Conservation (phyloP, 1,140 invertebrate species). For the Ephestia elutella region DNA sequence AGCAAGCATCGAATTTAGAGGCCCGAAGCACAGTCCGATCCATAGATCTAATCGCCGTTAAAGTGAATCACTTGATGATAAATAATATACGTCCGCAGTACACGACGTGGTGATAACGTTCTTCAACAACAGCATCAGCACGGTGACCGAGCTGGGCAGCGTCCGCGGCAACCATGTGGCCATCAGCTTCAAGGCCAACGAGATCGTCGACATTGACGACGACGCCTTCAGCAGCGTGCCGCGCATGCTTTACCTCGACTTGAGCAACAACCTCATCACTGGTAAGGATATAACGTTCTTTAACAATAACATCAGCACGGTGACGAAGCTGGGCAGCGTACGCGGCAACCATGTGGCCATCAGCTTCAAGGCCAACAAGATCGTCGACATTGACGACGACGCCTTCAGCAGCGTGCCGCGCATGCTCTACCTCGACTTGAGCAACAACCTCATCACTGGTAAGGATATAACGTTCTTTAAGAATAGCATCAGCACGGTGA, state of each 20-base stretch:
- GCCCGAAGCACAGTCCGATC: too few relatives aligned
- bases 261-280: conserved; percentile 81
- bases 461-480: conserved; percentile 58
- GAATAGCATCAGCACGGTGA: conserved; percentile 61
- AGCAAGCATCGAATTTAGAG: too few relatives aligned
- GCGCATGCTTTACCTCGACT: conserved; percentile 80
- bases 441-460: conserved; percentile 80
- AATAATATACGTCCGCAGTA: conserved; percentile 27
- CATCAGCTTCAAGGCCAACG: conserved; percentile 67
- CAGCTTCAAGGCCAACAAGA: conserved; percentile 66
- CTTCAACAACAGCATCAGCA: conserved; percentile 63
- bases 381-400: conserved; percentile 75
- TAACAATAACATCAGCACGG: conserved; percentile 14
- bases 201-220: conserved; percentile 75
- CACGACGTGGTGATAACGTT: conserved; percentile 55
- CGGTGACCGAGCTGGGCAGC: conserved; percentile 44
- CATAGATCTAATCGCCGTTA: too few relatives aligned
- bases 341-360: conserved; percentile 52
- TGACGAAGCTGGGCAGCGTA: conserved; percentile 46
- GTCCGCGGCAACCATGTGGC: conserved; percentile 50
- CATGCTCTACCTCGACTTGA: conserved; percentile 81
- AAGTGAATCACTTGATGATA: too few relatives aligned
- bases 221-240: conserved; percentile 78
- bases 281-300: conserved; percentile 50
- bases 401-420: conserved; percentile 79